A percentile compares a stretch with the other conserved stretches of the same genome.
These are phyloP conservation scores for crab-eating macaque (Macaca fascicularis) DNA, from an alignment of 2,113 vertebrate species.

Conservation along the genomic window T2T-MFA8v1.1 NC_088394.1:61268001-61268500, in stretches of 20 bases:
- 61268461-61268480: not conserved
- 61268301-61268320: slow-evolving; percentile 76
- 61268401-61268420: slow-evolving; percentile 33
- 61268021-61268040: not conserved
- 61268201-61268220: slow-evolving; percentile 59
- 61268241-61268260: slow-evolving; percentile 72
- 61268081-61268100: slow-evolving; percentile 39
- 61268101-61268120: slow-evolving; percentile 35
- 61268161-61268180: slow-evolving; percentile 38
- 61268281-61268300: slow-evolving; percentile 66
- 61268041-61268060: not conserved
- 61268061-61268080: not conserved
- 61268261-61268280: slow-evolving; percentile 53
- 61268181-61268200: slow-evolving; percentile 51
- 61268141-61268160: slow-evolving; percentile 62
- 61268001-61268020: not conserved
- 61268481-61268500: not conserved
- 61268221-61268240: slow-evolving; percentile 55
- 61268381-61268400: slow-evolving; percentile 33
- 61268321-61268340: slow-evolving; percentile 70
- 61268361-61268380: slow-evolving; percentile 57
- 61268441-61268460: not conserved
- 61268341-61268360: slow-evolving; percentile 64
- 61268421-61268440: not conserved
- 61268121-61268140: slow-evolving; percentile 25